Evolutionary conservation across 2,113 vertebrate genomes (phyloP).

Genomic region (Todiramphus saurophagus): DNA sequence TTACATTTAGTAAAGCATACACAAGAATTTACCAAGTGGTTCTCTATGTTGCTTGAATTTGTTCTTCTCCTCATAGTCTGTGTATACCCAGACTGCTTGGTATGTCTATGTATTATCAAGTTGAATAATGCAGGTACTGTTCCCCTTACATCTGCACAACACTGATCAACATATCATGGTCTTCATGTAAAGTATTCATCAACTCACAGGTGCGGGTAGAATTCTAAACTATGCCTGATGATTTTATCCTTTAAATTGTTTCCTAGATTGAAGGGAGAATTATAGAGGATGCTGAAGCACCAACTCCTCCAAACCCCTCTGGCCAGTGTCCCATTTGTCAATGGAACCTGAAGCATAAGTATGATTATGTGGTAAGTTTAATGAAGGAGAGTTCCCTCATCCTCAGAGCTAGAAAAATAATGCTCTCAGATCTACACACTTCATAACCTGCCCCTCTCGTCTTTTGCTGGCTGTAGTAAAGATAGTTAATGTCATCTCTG

Average conservation of each 20-base stretch:
- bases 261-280: conserved; percentile 87
- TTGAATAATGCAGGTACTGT: neutral
- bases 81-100: neutral
- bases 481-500: neutral
- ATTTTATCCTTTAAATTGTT: neutral
- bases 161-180: fast-evolving
- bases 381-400: neutral
- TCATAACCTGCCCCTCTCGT: fast-evolving
- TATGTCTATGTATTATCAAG: neutral
- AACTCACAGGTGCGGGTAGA: neutral
- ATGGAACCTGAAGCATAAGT: conserved; percentile 97
- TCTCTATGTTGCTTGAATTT: neutral
- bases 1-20: neutral
- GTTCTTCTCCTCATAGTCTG: neutral
- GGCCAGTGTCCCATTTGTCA: conserved; percentile 95
- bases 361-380: conserved; percentile 86
- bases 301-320: conserved; percentile 88
- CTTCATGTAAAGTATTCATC: neutral
- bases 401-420: neutral
- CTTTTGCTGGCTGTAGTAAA: neutral
- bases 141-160: neutral
- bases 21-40: neutral
- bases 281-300: conserved; percentile 51
- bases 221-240: neutral
- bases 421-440: neutral